These are phyloP conservation scores for Hydropsyche tenuis DNA, from an alignment of 1,140 invertebrate species.

Conservation along the genomic window DNA sequence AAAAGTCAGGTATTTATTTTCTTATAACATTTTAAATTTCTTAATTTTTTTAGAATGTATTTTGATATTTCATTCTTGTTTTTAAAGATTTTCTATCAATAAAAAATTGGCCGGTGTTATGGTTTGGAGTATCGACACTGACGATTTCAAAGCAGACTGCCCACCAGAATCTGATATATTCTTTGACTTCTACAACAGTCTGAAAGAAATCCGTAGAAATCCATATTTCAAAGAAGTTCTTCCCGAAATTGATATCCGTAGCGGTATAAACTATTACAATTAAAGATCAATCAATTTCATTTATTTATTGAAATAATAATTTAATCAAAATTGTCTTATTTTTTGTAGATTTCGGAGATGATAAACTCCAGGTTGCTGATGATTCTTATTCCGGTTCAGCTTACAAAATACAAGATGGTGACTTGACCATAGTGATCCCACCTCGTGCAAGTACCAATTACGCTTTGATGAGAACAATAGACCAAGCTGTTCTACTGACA, in stretches of 20 bases:
- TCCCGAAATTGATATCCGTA: conserved; percentile 25
- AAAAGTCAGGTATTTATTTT: conserved; percentile 64
- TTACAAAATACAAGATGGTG: conserved; percentile 54
- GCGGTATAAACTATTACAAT: conserved; percentile 12
- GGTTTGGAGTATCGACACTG: conserved; percentile 84
- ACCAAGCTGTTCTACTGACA: conserved; percentile 64
- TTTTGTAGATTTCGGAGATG: too few species aligned
- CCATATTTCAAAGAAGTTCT: conserved; percentile 40
- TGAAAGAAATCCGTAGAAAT: conserved; percentile 33
- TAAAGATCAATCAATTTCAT: background rate
- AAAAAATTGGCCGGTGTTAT: conserved; percentile 78
- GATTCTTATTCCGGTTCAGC: conserved; percentile 41
- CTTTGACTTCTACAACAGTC: conserved; percentile 54
- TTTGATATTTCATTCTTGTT: background rate
- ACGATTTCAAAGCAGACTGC: conserved; percentile 76
- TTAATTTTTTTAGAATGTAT: too few species aligned
- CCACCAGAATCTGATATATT: conserved; percentile 58
- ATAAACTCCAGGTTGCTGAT: too few species aligned
- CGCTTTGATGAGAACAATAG: conserved; percentile 69
- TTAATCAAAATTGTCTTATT: too few species aligned
- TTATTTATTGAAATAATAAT: too few species aligned
- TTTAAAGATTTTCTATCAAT: conserved; percentile 63
- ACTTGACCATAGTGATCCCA: conserved; percentile 56
- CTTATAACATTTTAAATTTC: background rate
- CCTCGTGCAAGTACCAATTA: conserved; percentile 60